Conservation (phyloP, 2,797 vertebrate genomes). For the Pipistrellus pipistrellus region DNA sequence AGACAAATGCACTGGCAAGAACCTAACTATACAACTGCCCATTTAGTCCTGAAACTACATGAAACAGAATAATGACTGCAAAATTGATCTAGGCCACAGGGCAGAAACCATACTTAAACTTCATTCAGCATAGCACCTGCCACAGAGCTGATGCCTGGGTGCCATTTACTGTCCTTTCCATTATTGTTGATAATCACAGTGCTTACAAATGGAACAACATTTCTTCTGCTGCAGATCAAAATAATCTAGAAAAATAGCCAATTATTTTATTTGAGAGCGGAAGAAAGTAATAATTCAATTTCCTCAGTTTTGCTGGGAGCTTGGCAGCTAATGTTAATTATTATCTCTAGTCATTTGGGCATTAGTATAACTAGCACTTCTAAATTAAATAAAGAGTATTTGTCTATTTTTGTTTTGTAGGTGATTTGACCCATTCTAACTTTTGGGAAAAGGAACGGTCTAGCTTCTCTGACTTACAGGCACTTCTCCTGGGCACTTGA, state of each 20-base stretch:
- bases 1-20: constrained; percentile 75
- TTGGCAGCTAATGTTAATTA: constrained; percentile 59
- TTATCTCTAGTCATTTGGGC: neutral
- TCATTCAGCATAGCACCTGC: constrained; percentile 70
- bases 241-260: constrained; percentile 69
- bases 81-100: constrained; percentile 75
- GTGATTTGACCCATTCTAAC: neutral
- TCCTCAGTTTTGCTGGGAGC: constrained; percentile 55
- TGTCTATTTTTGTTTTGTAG: constrained; percentile 54
- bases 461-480: neutral
- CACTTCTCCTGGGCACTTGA: neutral
- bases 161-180: constrained; percentile 65
- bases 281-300: constrained; percentile 71
- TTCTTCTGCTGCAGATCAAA: constrained; percentile 62
- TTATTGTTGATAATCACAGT: constrained; percentile 65
- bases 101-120: constrained; percentile 78
- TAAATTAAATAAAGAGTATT: constrained; percentile 25
- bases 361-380: constrained; percentile 32
- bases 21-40: constrained; percentile 74
- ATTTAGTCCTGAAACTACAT: constrained; percentile 77
- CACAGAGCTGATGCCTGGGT: constrained; percentile 54
- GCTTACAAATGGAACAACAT: constrained; percentile 65
- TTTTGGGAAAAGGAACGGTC: neutral
- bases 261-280: constrained; percentile 69
- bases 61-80: constrained; percentile 77